Conservation (phyloP, 2,888 invertebrate genomes). For the Spisula solida region DNA sequence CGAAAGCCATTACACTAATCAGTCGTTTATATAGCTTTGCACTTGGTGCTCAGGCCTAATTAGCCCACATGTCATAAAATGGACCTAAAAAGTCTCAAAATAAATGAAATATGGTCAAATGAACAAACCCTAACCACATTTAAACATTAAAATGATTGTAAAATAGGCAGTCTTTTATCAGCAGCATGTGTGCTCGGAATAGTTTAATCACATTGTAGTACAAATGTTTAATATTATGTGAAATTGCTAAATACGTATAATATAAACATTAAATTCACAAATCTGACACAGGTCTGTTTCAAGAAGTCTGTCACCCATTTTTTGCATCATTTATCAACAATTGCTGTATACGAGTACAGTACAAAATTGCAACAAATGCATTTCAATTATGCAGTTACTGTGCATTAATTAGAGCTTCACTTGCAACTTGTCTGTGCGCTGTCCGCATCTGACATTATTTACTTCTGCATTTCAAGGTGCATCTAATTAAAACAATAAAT, state of each 20-base stretch:
- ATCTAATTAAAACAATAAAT: not conserved
- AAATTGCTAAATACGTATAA: not conserved
- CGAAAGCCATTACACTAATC: not conserved
- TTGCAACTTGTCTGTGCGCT: not conserved
- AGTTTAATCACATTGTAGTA: too few relatives aligned
- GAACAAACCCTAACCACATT: too few relatives aligned
- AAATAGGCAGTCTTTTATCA: too few relatives aligned
- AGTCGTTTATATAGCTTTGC: not conserved
- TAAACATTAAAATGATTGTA: too few relatives aligned
- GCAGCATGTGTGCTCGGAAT: too few relatives aligned
- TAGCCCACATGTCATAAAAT: too few relatives aligned
- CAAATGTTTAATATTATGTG: too few relatives aligned
- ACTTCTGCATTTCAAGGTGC: not conserved
- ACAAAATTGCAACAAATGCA: not conserved
- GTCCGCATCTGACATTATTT: not conserved
- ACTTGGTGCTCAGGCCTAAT: not conserved
- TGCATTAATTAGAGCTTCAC: not conserved
- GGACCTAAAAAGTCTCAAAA: too few relatives aligned
- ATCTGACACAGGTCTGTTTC: not conserved
- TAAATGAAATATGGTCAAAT: too few relatives aligned
- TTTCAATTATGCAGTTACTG: not conserved
- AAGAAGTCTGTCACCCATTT: not conserved
- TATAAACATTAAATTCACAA: not conserved
- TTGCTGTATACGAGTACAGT: not conserved
- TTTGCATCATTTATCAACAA: not conserved